phyloP scores from a whole-genome alignment of 2,888 invertebrate genomes.

The Dione juno region DNA sequence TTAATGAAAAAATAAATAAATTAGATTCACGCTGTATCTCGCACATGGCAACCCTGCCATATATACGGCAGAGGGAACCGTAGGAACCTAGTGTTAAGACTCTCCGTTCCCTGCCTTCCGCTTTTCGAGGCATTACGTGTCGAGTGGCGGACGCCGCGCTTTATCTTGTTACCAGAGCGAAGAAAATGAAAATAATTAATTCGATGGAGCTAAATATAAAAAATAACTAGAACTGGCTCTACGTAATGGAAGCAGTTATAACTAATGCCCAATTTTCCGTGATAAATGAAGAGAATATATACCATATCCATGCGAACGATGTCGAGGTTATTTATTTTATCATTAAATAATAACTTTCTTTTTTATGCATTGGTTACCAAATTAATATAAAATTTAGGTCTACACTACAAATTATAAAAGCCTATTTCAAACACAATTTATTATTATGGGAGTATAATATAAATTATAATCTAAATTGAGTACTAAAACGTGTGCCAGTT shows the following conservation, averaged over 20 bases:
- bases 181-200: neutral
- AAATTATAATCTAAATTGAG: constrained; percentile 4
- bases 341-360: too few species aligned
- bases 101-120: neutral
- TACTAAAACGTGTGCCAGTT: constrained; percentile 19
- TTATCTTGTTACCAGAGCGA: neutral
- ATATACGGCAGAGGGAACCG: neutral
- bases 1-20: too few species aligned
- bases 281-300: too few species aligned
- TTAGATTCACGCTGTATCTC: neutral
- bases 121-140: neutral
- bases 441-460: constrained; percentile 3
- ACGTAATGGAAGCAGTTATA: too few species aligned
- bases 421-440: constrained; percentile 18
- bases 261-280: too few species aligned
- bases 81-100: neutral
- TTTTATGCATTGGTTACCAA: neutral
- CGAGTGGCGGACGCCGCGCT: neutral
- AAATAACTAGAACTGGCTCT: too few species aligned
- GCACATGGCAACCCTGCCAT: neutral
- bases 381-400: neutral
- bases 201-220: too few species aligned
- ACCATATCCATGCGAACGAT: too few species aligned
- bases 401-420: neutral
- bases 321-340: too few species aligned